Conservation (phyloP, 1,140 invertebrate species). For the Stenopsyche tienmushanensis region DNA sequence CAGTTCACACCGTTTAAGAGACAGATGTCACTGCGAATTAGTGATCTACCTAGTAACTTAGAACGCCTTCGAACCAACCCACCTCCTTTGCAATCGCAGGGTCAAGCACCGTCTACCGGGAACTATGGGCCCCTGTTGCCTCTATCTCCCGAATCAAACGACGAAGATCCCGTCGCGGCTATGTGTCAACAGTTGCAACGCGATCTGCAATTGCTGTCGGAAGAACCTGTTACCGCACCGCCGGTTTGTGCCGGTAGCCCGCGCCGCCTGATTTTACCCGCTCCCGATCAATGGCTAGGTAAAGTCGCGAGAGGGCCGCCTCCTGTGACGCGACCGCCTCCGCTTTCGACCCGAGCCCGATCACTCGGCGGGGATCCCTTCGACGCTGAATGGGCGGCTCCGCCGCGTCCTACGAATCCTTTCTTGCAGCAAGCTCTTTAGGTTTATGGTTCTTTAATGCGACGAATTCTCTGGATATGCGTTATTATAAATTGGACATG, state of each 20-base stretch:
- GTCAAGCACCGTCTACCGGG: constrained; percentile 35
- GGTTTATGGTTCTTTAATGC: too few relatives aligned
- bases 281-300: constrained; percentile 77
- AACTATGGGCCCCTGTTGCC: constrained; percentile 49
- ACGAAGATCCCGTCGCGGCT: constrained; percentile 48
- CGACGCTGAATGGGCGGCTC: constrained; percentile 82
- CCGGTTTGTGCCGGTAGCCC: constrained; percentile 41
- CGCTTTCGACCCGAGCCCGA: constrained; percentile 60
- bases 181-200: constrained; percentile 53
- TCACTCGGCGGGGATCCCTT: constrained; percentile 68
- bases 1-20: constrained; percentile 91
- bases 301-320: constrained; percentile 59
- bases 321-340: constrained; percentile 62
- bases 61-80: constrained; percentile 71
- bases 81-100: constrained; percentile 52
- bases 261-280: constrained; percentile 58
- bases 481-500: too few relatives aligned
- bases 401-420: constrained; percentile 46
- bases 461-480: too few relatives aligned
- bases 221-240: constrained; percentile 46
- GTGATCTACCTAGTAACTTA: constrained; percentile 90
- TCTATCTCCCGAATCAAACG: constrained; percentile 43
- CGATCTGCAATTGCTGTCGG: constrained; percentile 50
- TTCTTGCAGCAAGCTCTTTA: constrained; percentile 40
- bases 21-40: constrained; percentile 89